These are phyloP conservation scores for Callyntrura guangdongensis DNA, from an alignment of 2,888 invertebrate species.

Conservation along the genomic window DNA sequence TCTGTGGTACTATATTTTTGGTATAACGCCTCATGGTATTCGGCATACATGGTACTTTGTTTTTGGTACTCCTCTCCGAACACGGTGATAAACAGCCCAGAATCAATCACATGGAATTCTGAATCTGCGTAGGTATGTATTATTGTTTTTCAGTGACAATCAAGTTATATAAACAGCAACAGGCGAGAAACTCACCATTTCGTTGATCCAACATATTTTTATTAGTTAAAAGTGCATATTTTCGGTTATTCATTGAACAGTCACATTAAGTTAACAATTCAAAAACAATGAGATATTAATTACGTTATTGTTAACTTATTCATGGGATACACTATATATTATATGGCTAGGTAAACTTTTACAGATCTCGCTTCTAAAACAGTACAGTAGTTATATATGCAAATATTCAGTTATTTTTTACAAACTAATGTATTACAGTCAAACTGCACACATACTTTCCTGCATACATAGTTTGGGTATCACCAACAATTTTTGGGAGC, in stretches of 20 bases:
- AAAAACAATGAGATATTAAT: conserved; percentile 25
- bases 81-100: no score
- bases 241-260: conserved; percentile 1
- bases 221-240: conserved; percentile 40
- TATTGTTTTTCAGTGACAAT: no score
- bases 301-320: background rate
- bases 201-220: conserved; percentile 26
- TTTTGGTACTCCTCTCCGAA: no score
- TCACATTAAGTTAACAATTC: conserved; percentile 15
- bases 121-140: no score
- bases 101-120: no score
- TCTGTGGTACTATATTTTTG: no score
- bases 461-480: background rate
- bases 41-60: no score
- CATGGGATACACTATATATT: conserved; percentile 26
- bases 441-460: background rate
- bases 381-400: background rate
- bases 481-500: background rate
- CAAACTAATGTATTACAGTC: background rate
- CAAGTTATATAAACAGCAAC: no score
- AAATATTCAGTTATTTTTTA: no score
- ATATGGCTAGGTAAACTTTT: background rate
- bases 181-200: no score
- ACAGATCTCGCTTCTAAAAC: background rate
- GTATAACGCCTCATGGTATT: no score